A percentile compares a stretch with the other conserved stretches of the same genome.
Evolutionary conservation across 1,140 invertebrate genomes (phyloP).

Genomic region (Cyrtorhinus lividipennis): DNA sequence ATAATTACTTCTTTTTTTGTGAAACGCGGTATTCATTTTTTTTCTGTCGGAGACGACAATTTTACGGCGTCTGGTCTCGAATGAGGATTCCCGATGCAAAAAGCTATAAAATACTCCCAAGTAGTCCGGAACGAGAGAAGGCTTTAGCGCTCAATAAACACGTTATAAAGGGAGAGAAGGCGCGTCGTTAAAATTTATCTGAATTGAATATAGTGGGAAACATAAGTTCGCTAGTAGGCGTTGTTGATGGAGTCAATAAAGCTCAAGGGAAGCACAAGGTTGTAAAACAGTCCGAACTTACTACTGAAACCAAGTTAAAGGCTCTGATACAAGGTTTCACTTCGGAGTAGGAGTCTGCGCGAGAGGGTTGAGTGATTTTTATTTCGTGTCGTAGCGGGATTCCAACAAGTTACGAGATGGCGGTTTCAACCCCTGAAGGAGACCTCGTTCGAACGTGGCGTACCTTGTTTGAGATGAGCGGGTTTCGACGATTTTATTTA

Average conservation of each 20-base stretch:
- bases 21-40: too few relatives aligned
- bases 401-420: too few relatives aligned
- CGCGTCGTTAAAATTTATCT: neutral
- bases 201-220: conserved; percentile 5
- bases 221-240: conserved; percentile 1
- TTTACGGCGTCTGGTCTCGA: neutral
- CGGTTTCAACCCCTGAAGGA: too few relatives aligned
- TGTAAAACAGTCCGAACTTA: conserved; percentile 1
- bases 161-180: neutral
- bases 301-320: neutral
- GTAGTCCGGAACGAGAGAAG: neutral
- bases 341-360: too few relatives aligned
- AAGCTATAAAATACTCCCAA: neutral
- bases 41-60: neutral
- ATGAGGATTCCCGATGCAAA: neutral
- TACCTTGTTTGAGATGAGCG: too few relatives aligned
- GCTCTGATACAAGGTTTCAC: too few relatives aligned
- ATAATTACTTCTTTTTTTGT: neutral
- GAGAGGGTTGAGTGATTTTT: too few relatives aligned
- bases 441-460: too few relatives aligned
- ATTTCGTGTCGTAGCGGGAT: too few relatives aligned
- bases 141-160: conserved; percentile 3
- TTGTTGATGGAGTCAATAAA: conserved; percentile 6
- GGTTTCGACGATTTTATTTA: too few relatives aligned
- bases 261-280: neutral